phyloP scores from a whole-genome alignment of 2,888 invertebrate genomes.

The Acleris laterana region DNA sequence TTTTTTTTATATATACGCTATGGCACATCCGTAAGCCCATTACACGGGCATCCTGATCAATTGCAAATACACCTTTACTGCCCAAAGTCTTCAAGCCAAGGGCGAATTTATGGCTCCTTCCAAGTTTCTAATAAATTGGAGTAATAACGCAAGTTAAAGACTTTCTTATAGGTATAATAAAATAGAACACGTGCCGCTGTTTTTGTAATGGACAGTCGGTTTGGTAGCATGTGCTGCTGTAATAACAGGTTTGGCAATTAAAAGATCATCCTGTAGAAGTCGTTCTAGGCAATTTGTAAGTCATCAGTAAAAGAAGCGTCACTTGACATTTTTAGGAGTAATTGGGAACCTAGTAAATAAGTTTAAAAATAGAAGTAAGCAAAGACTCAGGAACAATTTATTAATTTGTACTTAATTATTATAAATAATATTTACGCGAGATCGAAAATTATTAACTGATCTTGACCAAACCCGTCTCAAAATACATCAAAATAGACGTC shows the following conservation, averaged over 20 bases:
- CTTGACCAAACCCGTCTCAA: no score
- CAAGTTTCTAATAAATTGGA: slow-evolving; percentile 30
- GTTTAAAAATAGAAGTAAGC: no score
- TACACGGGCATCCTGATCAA: slow-evolving; percentile 16
- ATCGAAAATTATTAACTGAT: no score
- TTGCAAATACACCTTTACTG: slow-evolving; percentile 23
- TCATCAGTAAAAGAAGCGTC: no score
- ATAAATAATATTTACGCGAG: no score
- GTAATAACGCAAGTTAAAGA: slow-evolving; percentile 25
- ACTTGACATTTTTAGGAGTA: no score
- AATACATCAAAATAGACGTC: no score
- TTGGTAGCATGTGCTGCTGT: neutral
- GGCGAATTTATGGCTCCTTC: slow-evolving; percentile 22
- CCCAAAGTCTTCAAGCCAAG: slow-evolving; percentile 16
- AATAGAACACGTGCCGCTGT: slow-evolving; percentile 4
- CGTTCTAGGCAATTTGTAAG: no score
- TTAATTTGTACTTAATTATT: no score
- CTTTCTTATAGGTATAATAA: slow-evolving; percentile 18
- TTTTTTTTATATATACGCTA: neutral
- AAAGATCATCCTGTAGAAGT: neutral
- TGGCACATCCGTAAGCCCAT: slow-evolving; percentile 1
- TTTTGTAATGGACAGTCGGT: neutral
- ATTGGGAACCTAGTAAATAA: no score
- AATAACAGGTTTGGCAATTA: slow-evolving; percentile 1
- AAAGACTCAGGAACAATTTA: no score